Evolutionary conservation across 2,113 vertebrate genomes (phyloP).

Genomic region (Climacteris rufus): DNA sequence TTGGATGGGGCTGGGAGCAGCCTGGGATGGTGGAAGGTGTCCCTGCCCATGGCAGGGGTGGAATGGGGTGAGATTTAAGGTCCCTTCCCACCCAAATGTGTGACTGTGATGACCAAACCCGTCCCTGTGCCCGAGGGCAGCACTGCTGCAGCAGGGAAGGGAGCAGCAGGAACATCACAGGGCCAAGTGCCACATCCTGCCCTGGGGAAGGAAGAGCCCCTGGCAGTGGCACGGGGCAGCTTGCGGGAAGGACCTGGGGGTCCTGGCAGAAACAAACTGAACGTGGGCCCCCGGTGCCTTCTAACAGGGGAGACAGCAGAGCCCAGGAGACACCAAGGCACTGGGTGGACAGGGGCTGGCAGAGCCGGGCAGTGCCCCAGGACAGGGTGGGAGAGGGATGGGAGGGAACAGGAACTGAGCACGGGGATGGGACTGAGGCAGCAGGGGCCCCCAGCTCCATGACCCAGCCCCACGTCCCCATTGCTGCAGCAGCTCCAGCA

Average conservation of each 20-base stretch:
- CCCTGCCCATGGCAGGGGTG: neutral
- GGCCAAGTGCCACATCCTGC: neutral
- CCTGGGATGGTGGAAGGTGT: neutral
- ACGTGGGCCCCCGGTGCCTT: neutral
- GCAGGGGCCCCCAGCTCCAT: neutral
- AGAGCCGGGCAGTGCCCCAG: neutral
- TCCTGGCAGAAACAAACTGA: neutral
- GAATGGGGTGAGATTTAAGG: accelerated
- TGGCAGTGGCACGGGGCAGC: neutral
- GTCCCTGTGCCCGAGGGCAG: neutral
- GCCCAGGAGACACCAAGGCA: neutral
- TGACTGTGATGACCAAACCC: neutral
- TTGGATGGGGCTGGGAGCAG: neutral
- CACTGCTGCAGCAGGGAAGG: neutral
- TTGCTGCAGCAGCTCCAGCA: neutral
- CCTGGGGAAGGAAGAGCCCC: neutral
- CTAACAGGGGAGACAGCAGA: too few species aligned
- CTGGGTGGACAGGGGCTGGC: too few species aligned
- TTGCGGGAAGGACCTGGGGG: neutral
- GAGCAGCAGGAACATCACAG: neutral
- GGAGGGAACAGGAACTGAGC: neutral
- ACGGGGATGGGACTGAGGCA: neutral
- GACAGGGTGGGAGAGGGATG: neutral
- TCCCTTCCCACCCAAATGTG: neutral
- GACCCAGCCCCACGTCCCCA: neutral